phyloP scores from a whole-genome alignment of 2,113 vertebrate species.

The Clarias magur region DNA sequence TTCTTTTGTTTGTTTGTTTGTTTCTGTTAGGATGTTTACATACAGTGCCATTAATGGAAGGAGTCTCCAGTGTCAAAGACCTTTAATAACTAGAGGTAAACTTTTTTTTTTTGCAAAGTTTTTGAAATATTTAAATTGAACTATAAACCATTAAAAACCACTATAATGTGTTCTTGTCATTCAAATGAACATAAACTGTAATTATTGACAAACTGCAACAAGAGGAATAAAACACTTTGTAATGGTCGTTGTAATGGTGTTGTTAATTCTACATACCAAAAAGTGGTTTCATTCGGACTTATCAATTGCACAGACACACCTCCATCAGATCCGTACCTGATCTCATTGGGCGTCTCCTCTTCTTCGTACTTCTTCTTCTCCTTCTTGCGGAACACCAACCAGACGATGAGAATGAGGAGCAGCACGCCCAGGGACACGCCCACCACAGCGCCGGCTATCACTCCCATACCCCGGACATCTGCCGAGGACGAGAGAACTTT shows the following conservation, averaged over 20 bases:
- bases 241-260: too few species aligned
- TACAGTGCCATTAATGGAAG: not conserved
- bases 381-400: constrained; percentile 83
- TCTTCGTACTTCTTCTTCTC: constrained; percentile 90
- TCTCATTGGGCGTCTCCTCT: constrained; percentile 91
- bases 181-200: too few species aligned
- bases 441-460: constrained; percentile 82
- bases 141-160: too few species aligned
- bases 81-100: not conserved
- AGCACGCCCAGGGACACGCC: constrained; percentile 80
- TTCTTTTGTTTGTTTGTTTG: rapidly evolving
- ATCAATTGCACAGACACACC: not conserved
- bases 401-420: constrained; percentile 80
- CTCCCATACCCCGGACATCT: constrained; percentile 82
- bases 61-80: not conserved
- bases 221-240: too few species aligned
- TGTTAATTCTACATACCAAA: too few species aligned
- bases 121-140: too few species aligned
- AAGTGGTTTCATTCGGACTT: too few species aligned
- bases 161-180: too few species aligned
- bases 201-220: too few species aligned
- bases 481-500: not conserved
- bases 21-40: not conserved
- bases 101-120: too few species aligned
- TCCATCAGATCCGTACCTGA: constrained; percentile 71